phyloP scores from a whole-genome alignment of 2,113 vertebrate species.

The Pomatostomus ruficeps region DNA sequence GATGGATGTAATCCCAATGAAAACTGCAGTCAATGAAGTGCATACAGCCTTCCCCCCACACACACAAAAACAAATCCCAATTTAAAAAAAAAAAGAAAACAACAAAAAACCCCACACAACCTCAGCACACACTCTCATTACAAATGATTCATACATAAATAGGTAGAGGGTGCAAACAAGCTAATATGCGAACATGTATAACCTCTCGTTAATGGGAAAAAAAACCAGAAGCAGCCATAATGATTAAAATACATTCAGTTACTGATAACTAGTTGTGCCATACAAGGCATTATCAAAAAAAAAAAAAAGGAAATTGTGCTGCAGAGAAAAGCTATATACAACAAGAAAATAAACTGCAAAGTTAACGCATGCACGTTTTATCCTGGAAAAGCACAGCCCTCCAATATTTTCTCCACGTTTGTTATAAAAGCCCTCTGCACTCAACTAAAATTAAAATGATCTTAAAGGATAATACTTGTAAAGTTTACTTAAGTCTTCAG shows the following conservation, averaged over 20 bases:
- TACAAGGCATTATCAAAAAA: constrained; percentile 67
- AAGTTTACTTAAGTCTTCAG: constrained; percentile 77
- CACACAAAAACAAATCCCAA: constrained; percentile 40
- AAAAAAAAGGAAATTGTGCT: constrained; percentile 70
- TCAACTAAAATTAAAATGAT: constrained; percentile 79
- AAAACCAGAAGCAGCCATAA: constrained; percentile 74
- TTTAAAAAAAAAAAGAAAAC: neutral
- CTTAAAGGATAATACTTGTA: constrained; percentile 77
- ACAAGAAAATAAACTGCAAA: constrained; percentile 74
- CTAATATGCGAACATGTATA: constrained; percentile 73
- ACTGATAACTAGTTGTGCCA: constrained; percentile 75
- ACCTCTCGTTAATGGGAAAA: constrained; percentile 73
- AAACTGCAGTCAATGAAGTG: constrained; percentile 71
- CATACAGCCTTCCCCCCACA: constrained; percentile 67
- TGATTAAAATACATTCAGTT: constrained; percentile 82
- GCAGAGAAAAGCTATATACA: constrained; percentile 79
- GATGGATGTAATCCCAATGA: constrained; percentile 71
- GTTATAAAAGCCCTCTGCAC: constrained; percentile 79
- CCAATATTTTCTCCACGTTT: constrained; percentile 69
- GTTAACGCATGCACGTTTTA: constrained; percentile 79
- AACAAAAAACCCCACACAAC: constrained; percentile 50
- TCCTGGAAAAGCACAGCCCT: constrained; percentile 77
- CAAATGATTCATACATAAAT: constrained; percentile 81
- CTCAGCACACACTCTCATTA: constrained; percentile 71
- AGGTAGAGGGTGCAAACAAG: constrained; percentile 77